Conservation (phyloP, 2,888 invertebrate genomes). For the Pristionchus entomophagus region DNA sequence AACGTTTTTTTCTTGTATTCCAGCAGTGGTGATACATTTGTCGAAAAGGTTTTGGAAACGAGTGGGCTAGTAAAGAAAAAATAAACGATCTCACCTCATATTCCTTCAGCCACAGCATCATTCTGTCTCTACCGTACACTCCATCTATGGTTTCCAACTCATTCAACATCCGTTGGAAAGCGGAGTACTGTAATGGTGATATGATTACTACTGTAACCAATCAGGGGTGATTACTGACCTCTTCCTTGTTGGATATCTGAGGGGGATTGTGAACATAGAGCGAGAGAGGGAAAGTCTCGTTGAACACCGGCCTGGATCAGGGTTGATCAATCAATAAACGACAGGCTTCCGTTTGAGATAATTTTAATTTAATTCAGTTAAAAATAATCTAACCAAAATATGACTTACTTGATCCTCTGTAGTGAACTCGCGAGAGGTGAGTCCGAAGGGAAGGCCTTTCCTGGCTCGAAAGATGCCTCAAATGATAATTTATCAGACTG, state of each 20-base stretch:
- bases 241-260: constrained; percentile 59
- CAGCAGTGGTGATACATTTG: too few relatives aligned
- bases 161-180: constrained; percentile 62
- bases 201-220: neutral
- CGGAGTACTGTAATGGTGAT: constrained; percentile 52
- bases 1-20: too few relatives aligned
- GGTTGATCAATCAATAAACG: neutral
- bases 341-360: neutral
- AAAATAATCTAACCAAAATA: too few relatives aligned
- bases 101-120: constrained; percentile 67
- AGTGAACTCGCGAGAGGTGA: constrained; percentile 71
- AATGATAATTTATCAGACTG: too few relatives aligned
- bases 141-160: constrained; percentile 67
- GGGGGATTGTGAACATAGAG: constrained; percentile 72
- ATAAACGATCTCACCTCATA: constrained; percentile 44
- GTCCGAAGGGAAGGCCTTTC: constrained; percentile 72
- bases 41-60: too few relatives aligned
- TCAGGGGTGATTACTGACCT: constrained; percentile 62
- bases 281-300: constrained; percentile 72
- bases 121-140: constrained; percentile 67
- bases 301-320: constrained; percentile 67
- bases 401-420: constrained; percentile 60
- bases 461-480: constrained; percentile 68
- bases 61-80: too few relatives aligned
- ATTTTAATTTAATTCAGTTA: neutral